A percentile compares a stretch with the other conserved stretches of the same genome.
Evolutionary conservation across 2,888 invertebrate genomes (phyloP).

Genomic region (Heliconius charithonia): DNA sequence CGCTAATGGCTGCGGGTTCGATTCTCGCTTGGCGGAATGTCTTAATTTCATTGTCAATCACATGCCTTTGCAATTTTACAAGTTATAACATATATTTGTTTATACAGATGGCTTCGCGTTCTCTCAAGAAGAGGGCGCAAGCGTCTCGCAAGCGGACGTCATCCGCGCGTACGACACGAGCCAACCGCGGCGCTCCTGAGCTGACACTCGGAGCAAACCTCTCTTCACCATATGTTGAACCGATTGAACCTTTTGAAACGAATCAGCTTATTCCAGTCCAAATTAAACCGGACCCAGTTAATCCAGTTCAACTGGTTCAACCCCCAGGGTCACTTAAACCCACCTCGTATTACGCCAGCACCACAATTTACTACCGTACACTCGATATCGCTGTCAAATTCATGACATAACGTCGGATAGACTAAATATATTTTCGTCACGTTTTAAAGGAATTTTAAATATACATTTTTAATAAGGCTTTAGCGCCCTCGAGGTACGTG

Average conservation of each 20-base stretch:
- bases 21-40: conserved; percentile 14
- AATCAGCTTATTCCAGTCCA: not conserved
- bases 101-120: conserved; percentile 97
- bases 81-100: conserved; percentile 37
- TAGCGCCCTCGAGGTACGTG: conserved; percentile 23
- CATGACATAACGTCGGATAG: conserved; percentile 17
- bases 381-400: conserved; percentile 12
- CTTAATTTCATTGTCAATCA: not conserved
- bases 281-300: not conserved
- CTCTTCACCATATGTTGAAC: conserved; percentile 32
- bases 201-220: conserved; percentile 49
- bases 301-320: not conserved
- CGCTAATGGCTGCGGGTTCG: conserved; percentile 16
- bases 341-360: not conserved
- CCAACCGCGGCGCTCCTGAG: conserved; percentile 90
- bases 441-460: conserved; percentile 42
- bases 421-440: conserved; percentile 41
- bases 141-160: conserved; percentile 96
- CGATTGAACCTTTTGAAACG: not conserved
- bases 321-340: not conserved
- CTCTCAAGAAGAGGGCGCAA: conserved; percentile 99
- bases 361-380: conserved; percentile 11
- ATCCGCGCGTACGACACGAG: conserved; percentile 98
- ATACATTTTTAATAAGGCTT: conserved; percentile 40
- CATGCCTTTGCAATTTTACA: not conserved